Evolutionary conservation across 1,140 invertebrate species (phyloP), one percentile per base, ranked within the genome.

Genomic region (Rhizoglyphus robini): DNA sequence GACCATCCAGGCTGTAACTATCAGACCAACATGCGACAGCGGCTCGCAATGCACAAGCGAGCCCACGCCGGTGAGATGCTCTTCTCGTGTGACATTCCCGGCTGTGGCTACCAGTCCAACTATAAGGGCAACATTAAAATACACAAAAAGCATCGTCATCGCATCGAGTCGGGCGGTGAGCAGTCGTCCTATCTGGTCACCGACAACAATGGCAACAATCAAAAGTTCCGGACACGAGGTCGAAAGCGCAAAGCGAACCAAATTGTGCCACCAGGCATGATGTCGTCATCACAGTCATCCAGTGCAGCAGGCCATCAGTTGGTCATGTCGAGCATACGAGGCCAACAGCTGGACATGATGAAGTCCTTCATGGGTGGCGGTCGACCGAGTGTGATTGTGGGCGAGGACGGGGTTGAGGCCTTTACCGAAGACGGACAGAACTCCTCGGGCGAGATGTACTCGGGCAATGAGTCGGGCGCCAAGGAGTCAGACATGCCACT

Each of bases 121-220:
- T 66, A 66, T 34, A 66, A 66, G 36, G 65, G 65, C 1, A 66
- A 66, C 63, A 65, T 66, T 8, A 66, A 66, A 27, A 63, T 66
- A 18, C 65, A 66, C 63, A 66, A 66, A 27, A 66, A 66, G 27
- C 54, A 64, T 38, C 63, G 63, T 23, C 63, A 64, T 38, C 63
- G 63, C 4, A 49, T 64, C 4, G 47, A 61, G 25, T 31, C 47
- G 18, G 29, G 5, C 15, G 25, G 2, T 38, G 2, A 3, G 2
- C 1, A 2, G n/a, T 5, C 3, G 18, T 30, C 4, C 2, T 3
- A 25, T n/a, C 13, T 20, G 13, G 2, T 15, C 61, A 63, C 15
- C 25, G 32, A 63, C 61, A 23, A 23, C 41, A 63, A 51, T 36
- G 38, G 38, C 60, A 48, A 49, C n/a, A 4, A 23, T 20, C n/a